Conservation (phyloP, 1,140 invertebrate species). For the Tigriopus japonicus region DNA sequence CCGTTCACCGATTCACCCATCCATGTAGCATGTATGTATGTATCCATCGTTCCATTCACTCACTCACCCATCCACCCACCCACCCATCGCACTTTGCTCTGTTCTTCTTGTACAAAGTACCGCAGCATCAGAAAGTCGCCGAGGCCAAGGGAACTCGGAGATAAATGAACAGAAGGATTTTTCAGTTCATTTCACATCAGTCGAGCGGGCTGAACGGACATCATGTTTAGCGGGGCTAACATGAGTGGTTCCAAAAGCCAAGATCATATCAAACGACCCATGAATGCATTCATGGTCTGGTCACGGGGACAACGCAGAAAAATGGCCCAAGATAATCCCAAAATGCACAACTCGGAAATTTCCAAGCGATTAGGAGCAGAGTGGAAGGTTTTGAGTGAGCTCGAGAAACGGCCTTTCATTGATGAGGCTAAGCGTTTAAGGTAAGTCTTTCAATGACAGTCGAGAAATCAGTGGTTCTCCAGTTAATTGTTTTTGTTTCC, state of each 20-base stretch:
- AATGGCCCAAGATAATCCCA: constrained; percentile 98
- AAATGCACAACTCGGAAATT: constrained; percentile 50
- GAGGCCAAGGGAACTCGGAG: too few relatives aligned
- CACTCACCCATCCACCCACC: too few relatives aligned
- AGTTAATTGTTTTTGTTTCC: neutral
- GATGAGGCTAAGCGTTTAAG: constrained; percentile 39
- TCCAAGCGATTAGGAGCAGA: constrained; percentile 36
- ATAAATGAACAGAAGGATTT: too few relatives aligned
- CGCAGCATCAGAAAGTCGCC: too few relatives aligned
- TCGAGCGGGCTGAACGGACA: too few relatives aligned
- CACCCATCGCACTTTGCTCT: too few relatives aligned
- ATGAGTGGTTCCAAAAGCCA: neutral
- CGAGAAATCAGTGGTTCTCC: neutral
- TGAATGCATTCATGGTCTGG: constrained; percentile 53
- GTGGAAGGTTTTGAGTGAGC: constrained; percentile 34
- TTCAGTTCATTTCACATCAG: too few relatives aligned
- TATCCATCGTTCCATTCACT: too few relatives aligned
- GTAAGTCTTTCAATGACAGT: neutral
- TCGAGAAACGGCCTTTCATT: constrained; percentile 40
- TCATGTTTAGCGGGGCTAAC: too few relatives aligned
- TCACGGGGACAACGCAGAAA: constrained; percentile 80
- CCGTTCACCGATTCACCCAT: too few relatives aligned
- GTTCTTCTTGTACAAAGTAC: too few relatives aligned
- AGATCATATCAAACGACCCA: constrained; percentile 40
- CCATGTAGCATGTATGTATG: too few relatives aligned